phyloP scores from a whole-genome alignment of 1,140 invertebrate species.

The Odontomachus brunneus region DNA sequence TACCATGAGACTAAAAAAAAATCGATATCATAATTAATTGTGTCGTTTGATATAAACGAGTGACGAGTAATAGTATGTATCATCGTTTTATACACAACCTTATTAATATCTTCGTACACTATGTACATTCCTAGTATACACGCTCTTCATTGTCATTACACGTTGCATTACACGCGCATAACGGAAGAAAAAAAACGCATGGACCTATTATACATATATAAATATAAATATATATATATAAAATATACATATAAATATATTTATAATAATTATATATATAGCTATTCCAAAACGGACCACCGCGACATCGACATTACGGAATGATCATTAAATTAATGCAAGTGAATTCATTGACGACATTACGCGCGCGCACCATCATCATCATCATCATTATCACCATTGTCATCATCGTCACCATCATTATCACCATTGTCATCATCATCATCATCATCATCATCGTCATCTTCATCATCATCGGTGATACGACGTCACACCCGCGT shows the following conservation, averaged over 20 bases:
- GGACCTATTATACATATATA: conserved; percentile 81
- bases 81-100: conserved; percentile 85
- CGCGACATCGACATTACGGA: conserved; percentile 73
- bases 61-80: conserved; percentile 83
- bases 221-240: conserved; percentile 63
- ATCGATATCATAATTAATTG: conserved; percentile 84
- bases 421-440: neutral
- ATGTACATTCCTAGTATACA: conserved; percentile 85
- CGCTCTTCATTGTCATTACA: conserved; percentile 77
- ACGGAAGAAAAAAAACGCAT: conserved; percentile 67
- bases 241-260: conserved; percentile 75
- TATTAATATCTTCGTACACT: conserved; percentile 84
- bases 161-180: conserved; percentile 80
- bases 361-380: conserved; percentile 36
- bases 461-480: conserved; percentile 63
- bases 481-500: conserved; percentile 44
- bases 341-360: conserved; percentile 44
- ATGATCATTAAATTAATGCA: conserved; percentile 69
- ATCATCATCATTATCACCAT: neutral
- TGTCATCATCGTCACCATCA: neutral
- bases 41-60: conserved; percentile 85
- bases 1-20: conserved; percentile 84
- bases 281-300: conserved; percentile 80
- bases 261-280: conserved; percentile 82
- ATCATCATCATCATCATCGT: conserved; percentile 37